Percentiles rank a stretch among this genome's conserved stretches.
phyloP scores from a whole-genome alignment of 2,797 vertebrate species.

The Tadarida brasiliensis region DNA sequence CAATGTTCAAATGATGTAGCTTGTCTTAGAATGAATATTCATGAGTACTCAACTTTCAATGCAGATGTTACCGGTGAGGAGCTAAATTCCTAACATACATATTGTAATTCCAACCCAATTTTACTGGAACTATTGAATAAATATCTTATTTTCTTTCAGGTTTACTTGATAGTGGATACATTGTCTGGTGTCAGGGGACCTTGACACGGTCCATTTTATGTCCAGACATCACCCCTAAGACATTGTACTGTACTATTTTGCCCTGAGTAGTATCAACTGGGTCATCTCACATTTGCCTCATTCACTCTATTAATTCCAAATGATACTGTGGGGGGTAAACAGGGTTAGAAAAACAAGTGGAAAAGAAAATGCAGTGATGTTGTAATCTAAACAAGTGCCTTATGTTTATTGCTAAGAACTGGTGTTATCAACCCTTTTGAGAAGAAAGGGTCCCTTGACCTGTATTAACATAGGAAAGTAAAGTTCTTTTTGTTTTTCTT shows the following conservation, averaged over 20 bases:
- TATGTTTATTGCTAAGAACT: constrained; percentile 82
- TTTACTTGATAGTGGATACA: constrained; percentile 83
- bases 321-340: constrained; percentile 68
- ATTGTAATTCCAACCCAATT: constrained; percentile 81
- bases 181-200: constrained; percentile 81
- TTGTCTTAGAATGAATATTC: constrained; percentile 77
- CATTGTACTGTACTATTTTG: constrained; percentile 72
- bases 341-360: constrained; percentile 75
- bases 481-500: constrained; percentile 80
- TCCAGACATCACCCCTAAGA: constrained; percentile 67
- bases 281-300: constrained; percentile 72
- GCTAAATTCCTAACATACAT: constrained; percentile 76
- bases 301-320: constrained; percentile 70
- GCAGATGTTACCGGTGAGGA: constrained; percentile 68
- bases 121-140: constrained; percentile 85
- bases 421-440: constrained; percentile 79
- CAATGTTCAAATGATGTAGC: constrained; percentile 81
- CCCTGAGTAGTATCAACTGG: constrained; percentile 64
- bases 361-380: constrained; percentile 64
- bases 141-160: constrained; percentile 85
- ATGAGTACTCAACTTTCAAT: constrained; percentile 69
- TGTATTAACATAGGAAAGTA: constrained; percentile 83
- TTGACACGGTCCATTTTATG: constrained; percentile 72
- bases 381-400: constrained; percentile 81
- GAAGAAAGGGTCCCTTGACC: constrained; percentile 78